These are phyloP conservation scores for Eidolon helvum DNA, from an alignment of 2,113 vertebrate species.

Conservation along the genomic window DNA sequence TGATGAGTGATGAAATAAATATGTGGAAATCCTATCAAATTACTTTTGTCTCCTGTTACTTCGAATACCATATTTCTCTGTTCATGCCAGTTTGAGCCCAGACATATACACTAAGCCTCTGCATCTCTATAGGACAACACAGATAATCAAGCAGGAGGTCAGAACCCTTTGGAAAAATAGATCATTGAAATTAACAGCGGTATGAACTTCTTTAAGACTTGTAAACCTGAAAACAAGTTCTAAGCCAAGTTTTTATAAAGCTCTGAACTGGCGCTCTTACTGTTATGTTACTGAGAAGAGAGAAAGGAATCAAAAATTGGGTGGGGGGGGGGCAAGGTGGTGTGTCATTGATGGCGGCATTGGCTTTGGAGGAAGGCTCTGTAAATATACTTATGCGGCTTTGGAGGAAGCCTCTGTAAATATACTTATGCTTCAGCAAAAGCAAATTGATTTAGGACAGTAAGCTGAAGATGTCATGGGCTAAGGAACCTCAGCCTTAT, in stretches of 20 bases:
- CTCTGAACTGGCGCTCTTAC: background rate
- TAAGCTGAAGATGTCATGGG: background rate
- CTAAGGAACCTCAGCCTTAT: background rate
- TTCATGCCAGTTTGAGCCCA: background rate
- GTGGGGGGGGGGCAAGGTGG: no score
- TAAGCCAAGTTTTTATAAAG: background rate
- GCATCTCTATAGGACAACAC: no score
- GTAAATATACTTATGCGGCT: background rate
- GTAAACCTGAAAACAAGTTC: background rate
- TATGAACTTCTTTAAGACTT: background rate
- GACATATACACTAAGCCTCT: background rate
- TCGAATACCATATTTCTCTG: background rate
- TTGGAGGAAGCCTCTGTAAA: background rate
- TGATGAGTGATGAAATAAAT: constrained; percentile 57
- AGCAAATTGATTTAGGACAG: background rate
- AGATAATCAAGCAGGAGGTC: background rate
- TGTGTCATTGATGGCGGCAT: background rate
- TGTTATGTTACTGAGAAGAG: background rate
- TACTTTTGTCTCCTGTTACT: background rate
- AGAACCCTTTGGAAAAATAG: background rate
- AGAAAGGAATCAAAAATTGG: background rate
- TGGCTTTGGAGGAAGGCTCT: background rate
- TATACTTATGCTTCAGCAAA: background rate
- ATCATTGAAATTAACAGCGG: background rate
- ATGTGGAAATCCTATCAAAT: background rate